Evolutionary conservation across 2,888 invertebrate species (phyloP), one percentile per base, ranked within the genome.

Genomic region (Cryptocephalus moraei): DNA sequence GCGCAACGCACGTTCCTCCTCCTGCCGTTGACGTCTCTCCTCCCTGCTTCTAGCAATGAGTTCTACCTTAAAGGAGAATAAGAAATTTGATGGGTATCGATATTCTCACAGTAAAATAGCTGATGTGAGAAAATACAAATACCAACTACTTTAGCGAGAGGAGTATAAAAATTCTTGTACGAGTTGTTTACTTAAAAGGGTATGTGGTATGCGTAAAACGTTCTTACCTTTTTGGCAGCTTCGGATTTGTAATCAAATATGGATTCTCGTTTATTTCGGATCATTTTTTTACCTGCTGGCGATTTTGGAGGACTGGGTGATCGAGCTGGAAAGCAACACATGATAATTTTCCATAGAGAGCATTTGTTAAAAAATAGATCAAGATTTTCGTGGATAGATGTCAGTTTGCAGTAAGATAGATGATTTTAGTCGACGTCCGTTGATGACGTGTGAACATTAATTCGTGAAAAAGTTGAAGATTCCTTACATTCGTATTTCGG

Each of bases 21-120:
- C 92, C 70, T 94, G 93, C 40, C 89, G 75, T 59, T 90, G 89
- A 42, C 97, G 78, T 46, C 97, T 74, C 72, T 95, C 94, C 70
- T 97, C 96, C 1, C 97, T 76, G 68, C 93, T 91, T 74, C 92
- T 92, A 73, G 95, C 93, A 58, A 99, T 81, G 57, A 86, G 79
- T 70, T 97, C 97, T 22, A 99, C 94, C 55, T 55, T 47, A 34
- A 47, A 36, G 41, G 41, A 6, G 22, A 22, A 22, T 6, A 22
- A 22, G 22, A 22, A 22, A 22, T 22, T 22, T 22, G 22, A 4
- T 22, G 22, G 6, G 22, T 22, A 22, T 22, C 2, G 22, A 6
- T 22, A 22, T 22, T 22, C 22, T 22, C 6, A 22, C 3, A 22
- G 22, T 22, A 22, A 22, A 22, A 22, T 4, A 6, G 22, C 22